Evolutionary conservation across 2,888 invertebrate species (phyloP).

Genomic region (Lithosia quadra): DNA sequence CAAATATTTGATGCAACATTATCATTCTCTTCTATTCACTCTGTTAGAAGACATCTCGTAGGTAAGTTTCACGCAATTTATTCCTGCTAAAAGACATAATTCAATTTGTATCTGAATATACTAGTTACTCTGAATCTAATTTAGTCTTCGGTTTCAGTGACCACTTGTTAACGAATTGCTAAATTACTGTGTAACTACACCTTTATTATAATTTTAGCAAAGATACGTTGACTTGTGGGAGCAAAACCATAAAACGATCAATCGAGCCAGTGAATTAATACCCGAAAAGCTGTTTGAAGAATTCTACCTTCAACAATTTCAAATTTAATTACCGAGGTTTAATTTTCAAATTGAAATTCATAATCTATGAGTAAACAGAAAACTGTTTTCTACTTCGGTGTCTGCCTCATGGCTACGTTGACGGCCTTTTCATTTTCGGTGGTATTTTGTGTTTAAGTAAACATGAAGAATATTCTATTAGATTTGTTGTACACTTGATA

Average conservation of each 20-base stretch:
- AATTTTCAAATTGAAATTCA: slow-evolving; percentile 33
- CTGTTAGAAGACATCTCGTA: background rate
- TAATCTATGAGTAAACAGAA: slow-evolving; percentile 27
- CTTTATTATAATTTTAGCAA: background rate
- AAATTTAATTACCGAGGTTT: slow-evolving; percentile 31
- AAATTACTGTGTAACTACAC: background rate
- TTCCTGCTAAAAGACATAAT: too few relatives aligned
- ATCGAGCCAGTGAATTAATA: slow-evolving; percentile 8
- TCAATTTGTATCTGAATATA: background rate
- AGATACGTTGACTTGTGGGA: background rate
- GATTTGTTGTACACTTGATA: background rate
- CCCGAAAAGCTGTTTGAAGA: slow-evolving; percentile 15
- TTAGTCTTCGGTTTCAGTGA: background rate
- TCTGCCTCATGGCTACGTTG: background rate
- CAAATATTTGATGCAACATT: background rate
- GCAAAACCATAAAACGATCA: background rate
- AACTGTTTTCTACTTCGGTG: slow-evolving; percentile 11
- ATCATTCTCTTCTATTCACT: background rate
- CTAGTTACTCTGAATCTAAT: background rate
- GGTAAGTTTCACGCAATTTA: too few relatives aligned
- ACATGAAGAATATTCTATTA: background rate
- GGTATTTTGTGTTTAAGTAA: background rate
- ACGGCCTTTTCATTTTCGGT: background rate
- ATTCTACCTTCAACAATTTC: slow-evolving; percentile 17
- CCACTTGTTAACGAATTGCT: background rate